Base-by-base conservation (phyloP, 2,888 invertebrate genomes). In the Tachina lurida region DNA sequence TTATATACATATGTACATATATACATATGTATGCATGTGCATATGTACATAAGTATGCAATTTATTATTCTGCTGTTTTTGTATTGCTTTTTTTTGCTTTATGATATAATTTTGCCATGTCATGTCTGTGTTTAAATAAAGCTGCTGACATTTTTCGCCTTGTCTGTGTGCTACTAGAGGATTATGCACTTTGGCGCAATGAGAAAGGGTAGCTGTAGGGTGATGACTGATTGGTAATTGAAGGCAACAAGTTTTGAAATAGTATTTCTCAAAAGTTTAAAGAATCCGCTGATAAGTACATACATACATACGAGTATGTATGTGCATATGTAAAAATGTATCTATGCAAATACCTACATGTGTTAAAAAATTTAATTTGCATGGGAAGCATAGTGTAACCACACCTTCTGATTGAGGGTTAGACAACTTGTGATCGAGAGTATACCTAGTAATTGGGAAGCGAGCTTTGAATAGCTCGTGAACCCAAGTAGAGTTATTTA, bases 91-190 rank as follows among this genome's bases (percentile, higher is more conserved):
- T 54, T 71, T 70, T 54, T 56, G 10, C 17, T 58, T 68, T 65
- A 41, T 52, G 68, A 41, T 75, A 70, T 68, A 22, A 62, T 63
- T 65, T 52, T 17, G 65, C 45, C 62, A 71, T 58, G 43, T 70
- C 49, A 52, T 12, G 62, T 65, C 45, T 76, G 70, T 65, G 31
- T 65, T 76, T 41, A 60, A 77, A 73, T 74, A 81, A 81, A 63
- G 54, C 47, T 77, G 81, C 73, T 84, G 80, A 84, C 80, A 77
- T 74, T 65, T 84, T 71, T 67, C 43, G 41, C 41, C 19, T 62
- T 70, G 22, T 84, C n/a, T 41, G 7, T 7, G 7, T 41, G 9
- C 7, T 31, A n/a, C 19, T 15, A 17, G 10, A 17, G 67, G 15
- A 68, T 56, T 45, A 56, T 17, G 41, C 15, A 9, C 7, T 15